Evolutionary conservation across 2,888 invertebrate species (phyloP), one percentile per base, ranked within the genome.

Genomic region (Apotomis capreana): DNA sequence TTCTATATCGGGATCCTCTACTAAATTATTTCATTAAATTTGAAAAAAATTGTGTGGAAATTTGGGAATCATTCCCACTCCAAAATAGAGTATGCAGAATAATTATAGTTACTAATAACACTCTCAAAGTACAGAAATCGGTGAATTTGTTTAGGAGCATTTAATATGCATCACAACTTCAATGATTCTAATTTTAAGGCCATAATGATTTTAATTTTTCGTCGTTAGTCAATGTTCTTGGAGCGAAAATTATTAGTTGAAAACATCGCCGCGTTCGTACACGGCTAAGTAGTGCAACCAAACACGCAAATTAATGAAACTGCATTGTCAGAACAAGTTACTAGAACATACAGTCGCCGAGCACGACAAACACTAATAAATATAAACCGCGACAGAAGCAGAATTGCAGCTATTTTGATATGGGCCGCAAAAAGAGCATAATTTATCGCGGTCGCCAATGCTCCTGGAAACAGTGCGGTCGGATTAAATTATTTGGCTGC

Each of bases 401-500:
- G 57, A 72, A 72, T 72, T 72, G 68, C 72, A 68, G 52, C 58
- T 68, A 72, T 72, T 72, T 72, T 72, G 68, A 72, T 68, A 68
- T 54, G 59, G 68, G 55, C 70, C 37, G 44, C 55, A 72, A 72
- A 70, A 71, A 68, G 51, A 57, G 65, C 67, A 63, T 72, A 63
- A 74, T 74, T 73, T 74, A 74, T 73, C 61, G 68, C 69, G 69
- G 63, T 68, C 46, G 44, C 69, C 63, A 54, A 67, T 68, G 49
- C 51, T 70, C 63, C 72, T 40, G 65, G 75, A 70, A 77, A 80
- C 79, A 80, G 78, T 77, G 74, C 69, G 76, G 77, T 70, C 65
- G 79, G 79, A 84, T 86, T 83, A 83, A 84, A 83, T 84, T 83
- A 84, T 85, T 84, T 81, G 80, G 79, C 79, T 80, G 78, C 79